Evolutionary conservation across 2,797 vertebrate genomes (phyloP).

Genomic region (Trachurus trachurus): DNA sequence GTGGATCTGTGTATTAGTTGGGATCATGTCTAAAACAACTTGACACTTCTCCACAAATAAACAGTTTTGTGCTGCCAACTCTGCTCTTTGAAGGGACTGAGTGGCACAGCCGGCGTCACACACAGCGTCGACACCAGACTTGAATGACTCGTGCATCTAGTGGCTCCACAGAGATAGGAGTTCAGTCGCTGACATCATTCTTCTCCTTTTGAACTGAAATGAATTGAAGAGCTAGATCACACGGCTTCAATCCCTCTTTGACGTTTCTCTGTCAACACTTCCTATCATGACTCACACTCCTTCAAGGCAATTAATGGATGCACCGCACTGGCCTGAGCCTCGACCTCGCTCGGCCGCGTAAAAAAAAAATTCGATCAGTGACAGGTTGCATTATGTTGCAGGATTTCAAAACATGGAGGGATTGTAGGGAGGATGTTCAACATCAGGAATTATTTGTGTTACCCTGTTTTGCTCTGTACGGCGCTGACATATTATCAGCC

Average conservation of each 20-base stretch:
- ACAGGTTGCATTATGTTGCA: constrained; percentile 36
- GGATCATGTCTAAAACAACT: constrained; percentile 43
- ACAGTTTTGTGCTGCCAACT: constrained; percentile 44
- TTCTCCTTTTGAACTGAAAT: constrained; percentile 52
- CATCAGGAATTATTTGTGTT: neutral
- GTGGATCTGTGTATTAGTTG: constrained; percentile 15
- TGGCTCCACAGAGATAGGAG: constrained; percentile 53
- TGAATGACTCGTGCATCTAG: constrained; percentile 45
- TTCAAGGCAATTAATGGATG: constrained; percentile 61
- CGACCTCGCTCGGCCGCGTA: constrained; percentile 19
- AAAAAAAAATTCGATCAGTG: constrained; percentile 30
- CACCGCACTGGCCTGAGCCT: constrained; percentile 36
- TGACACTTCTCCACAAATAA: constrained; percentile 45
- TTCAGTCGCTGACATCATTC: constrained; percentile 53
- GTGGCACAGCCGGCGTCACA: constrained; percentile 12
- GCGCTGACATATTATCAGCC: neutral
- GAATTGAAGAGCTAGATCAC: constrained; percentile 61
- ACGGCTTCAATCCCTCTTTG: constrained; percentile 38
- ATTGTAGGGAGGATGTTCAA: neutral
- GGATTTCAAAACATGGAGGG: constrained; percentile 31
- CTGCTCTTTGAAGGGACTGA: constrained; percentile 46
- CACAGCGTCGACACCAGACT: constrained; percentile 39
- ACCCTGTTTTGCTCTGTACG: neutral
- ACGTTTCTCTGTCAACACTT: constrained; percentile 17
- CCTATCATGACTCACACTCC: constrained; percentile 47